Evolutionary conservation across 2,113 vertebrate species (phyloP), one percentile per base, ranked within the genome.

Genomic region (Psittacula cyanocephala): DNA sequence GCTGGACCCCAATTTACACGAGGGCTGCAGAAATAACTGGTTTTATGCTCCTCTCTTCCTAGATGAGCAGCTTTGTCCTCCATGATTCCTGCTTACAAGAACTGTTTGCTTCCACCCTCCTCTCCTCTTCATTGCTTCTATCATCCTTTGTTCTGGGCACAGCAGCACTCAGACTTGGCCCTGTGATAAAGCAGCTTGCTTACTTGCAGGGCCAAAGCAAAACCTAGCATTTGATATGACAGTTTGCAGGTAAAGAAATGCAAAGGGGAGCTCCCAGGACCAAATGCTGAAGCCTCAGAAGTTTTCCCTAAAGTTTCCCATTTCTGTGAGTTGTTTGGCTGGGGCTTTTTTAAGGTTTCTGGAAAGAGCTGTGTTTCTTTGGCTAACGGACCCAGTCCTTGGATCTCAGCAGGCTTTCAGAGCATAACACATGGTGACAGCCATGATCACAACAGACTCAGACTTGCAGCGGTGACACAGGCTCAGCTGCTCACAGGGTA

Each of bases 311-410:
- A n/a, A 7, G 15, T 12, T 31, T 67, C 35, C 14, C 29, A 27
- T 10, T 7, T 3, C 0, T 14, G 8, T 10, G 3, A 23, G 9
- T 4, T 19, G 23, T 17, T 47, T 39, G 23, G 1, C 12, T 25
- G 47, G 8, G 1, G 8, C 28, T 23, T 39, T 63, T 24, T 19
- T 29, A 13, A 52, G 22, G 22, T 63, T 39, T 52, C 43, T 41
- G 43, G 47, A 8, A 91, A 55, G 37, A 47, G 15, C 19, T 39
- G 33, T 27, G n/a, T 15, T 29, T 62, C 31, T 37, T 4, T 3
- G 3, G 47, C 17, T 17, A 19, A 55, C 28, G 33, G 20, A 52
- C 1, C 4, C 44, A 62, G 27, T 1, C 60, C 17, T 3, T 18
- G 10, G 27, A n/a, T 44, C 39, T 44, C 47, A 57, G 7, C 12